Base-by-base conservation (phyloP, 1,140 invertebrate species). In the Steinernema feltiae region DNA sequence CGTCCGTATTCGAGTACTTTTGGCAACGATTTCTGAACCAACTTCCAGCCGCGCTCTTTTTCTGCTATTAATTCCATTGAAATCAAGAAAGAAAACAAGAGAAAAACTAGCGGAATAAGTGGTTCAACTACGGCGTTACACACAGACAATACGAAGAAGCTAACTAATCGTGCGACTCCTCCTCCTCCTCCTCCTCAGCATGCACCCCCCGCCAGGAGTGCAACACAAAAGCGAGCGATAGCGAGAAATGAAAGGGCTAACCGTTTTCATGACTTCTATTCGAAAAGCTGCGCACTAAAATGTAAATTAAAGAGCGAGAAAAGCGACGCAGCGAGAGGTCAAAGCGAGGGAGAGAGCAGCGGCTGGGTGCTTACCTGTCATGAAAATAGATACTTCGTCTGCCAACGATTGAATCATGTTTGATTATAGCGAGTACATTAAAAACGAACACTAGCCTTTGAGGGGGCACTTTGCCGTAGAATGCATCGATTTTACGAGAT, bases 1-100 rank as follows among this genome's bases (percentile, higher is more conserved):
- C 84, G 30, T 0, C 84, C 84, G 73, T 86, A 85, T 74, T 85
- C 84, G 48, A 85, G 78, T 27, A 85, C 81, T 46, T 82, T 73
- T 0, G 84, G 85, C 27, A 85, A 29, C 1, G 76, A 76, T 72
- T 86, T 86, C 46, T 86, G 85, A 0, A 86, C 80, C 48, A 81
- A 30, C 32, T 82, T 84, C 84, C 84, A 85, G 0, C 84, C 85
- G 21, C 75, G 72, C 27, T 79, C 48, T 24, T 76, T 74, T 32
- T 76, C 80, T 30, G 70, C 77, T 30, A 77, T 32, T n/a, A n/a
- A 31, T 3, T 1, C 27, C 29, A n/a, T 77, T n/a, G n/a, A n/a
- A n/a, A n/a, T n/a, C n/a, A n/a, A n/a, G n/a, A n/a, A n/a, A n/a
- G n/a, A n/a, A n/a, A n/a, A n/a, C n/a, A n/a, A n/a, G n/a, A n/a